A percentile compares a stretch with the other conserved stretches of the same genome.
These are phyloP conservation scores for Aradus depressus DNA, from an alignment of 2,888 invertebrate species.

Conservation along the genomic window DNA sequence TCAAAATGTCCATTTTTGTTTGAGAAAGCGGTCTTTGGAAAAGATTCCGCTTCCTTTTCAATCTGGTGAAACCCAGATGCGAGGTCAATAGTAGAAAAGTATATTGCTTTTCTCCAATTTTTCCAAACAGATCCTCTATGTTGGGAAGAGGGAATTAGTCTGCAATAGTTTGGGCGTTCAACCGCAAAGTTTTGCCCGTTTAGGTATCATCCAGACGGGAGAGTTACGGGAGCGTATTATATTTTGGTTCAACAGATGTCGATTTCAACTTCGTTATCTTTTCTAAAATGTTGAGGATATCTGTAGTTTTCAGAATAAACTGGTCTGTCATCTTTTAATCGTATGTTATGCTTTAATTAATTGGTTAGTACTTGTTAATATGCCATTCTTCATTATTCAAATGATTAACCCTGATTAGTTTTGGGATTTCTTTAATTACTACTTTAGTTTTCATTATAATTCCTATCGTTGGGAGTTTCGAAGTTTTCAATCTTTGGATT, in stretches of 20 bases:
- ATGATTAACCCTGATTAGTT: no score
- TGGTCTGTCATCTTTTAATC: conserved; percentile 16
- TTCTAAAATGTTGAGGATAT: conserved; percentile 14
- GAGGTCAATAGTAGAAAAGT: no score
- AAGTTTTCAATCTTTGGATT: no score
- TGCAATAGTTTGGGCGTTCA: conserved; percentile 15
- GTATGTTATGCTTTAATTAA: conserved; percentile 13
- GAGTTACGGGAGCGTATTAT: conserved; percentile 14
- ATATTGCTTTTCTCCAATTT: conserved; percentile 14
- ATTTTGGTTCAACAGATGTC: conserved; percentile 15
- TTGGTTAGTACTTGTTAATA: conserved; percentile 5
- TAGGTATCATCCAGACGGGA: conserved; percentile 13
- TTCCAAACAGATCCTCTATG: conserved; percentile 17
- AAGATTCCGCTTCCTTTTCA: no score
- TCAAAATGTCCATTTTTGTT: conserved; percentile 14
- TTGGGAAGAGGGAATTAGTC: conserved; percentile 17
- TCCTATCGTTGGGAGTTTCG: no score
- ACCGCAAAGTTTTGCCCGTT: conserved; percentile 3
- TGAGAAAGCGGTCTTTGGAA: conserved; percentile 16
- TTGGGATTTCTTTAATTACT: no score
- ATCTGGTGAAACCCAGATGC: no score
- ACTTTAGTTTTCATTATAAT: no score
- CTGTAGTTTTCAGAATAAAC: conserved; percentile 19
- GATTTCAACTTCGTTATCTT: conserved; percentile 14
- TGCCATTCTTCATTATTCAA: conserved; percentile 6